Evolutionary conservation across 2,888 invertebrate species (phyloP), one percentile per base, ranked within the genome.

Genomic region (Fragum whitleyi): DNA sequence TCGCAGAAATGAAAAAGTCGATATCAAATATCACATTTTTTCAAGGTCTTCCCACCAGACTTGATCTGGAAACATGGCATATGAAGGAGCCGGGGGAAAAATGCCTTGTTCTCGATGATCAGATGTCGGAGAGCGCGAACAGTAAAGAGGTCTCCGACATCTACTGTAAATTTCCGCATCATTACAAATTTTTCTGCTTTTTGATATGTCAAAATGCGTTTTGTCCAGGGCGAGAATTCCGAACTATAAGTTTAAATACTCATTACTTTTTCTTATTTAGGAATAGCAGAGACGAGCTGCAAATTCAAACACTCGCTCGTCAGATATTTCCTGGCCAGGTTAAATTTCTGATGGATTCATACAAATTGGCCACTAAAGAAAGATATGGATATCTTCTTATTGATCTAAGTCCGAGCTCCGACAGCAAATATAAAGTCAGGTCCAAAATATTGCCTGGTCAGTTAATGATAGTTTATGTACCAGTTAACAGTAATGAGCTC

Each of bases 51-150:
- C 86, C 82, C 5, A 72, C 74, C 0, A 61, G 39, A 32, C 26
- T 69, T 2, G 77, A 69, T 7, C 61, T 84, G 3, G 78, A 84
- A 65, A 77, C 74, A 0, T 86, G 80, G 76, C 69, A 76, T 32
- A 51, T 59, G 70, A 57, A 62, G 23, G 68, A 78, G 62, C 75
- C 81, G 32, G 9, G 9, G 3, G 32, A 36, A 36, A 36, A 36
- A 9, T 3, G 3, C 32, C 32, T 36, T 3, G 32, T 36, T 3
- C 3, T 36, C 3, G 32, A 36, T 36, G 3, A 36, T 36, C 32
- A 6, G 3, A 36, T 36, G 32, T 36, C 32, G 5, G 14, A 23
- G 14, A 26, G 26, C 6, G 28, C 26, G 26, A 26, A 26, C 16
- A 26, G 26, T 26, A 28, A 16, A 16, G 59, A 59, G 23, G 16